Conservation (phyloP, 2,888 invertebrate species). For the Pterostichus madidus region DNA sequence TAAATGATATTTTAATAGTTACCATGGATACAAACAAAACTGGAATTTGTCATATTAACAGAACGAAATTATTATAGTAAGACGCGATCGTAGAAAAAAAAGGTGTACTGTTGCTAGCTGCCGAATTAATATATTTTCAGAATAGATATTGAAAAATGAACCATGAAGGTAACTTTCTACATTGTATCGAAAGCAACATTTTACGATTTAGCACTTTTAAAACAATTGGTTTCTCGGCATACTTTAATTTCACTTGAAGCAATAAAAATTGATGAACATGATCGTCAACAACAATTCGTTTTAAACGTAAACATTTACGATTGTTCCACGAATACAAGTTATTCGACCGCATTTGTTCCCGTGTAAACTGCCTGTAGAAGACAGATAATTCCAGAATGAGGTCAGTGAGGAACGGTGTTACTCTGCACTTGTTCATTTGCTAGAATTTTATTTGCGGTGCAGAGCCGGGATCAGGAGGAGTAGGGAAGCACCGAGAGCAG, state of each 20-base stretch:
- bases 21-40: no score
- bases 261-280: slow-evolving; percentile 8
- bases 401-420: background rate
- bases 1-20: no score
- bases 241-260: background rate
- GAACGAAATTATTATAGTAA: no score
- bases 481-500: background rate
- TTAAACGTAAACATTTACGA: slow-evolving; percentile 1
- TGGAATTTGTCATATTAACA: no score
- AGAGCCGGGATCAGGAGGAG: background rate
- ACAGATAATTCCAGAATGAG: slow-evolving; percentile 7
- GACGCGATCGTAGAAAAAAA: no score
- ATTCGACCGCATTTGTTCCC: background rate
- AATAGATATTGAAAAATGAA: background rate
- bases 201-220: no score
- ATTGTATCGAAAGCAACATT: no score
- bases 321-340: background rate
- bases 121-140: no score
- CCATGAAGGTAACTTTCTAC: background rate
- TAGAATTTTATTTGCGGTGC: slow-evolving; percentile 18
- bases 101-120: no score
- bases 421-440: slow-evolving; percentile 16
- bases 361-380: background rate
- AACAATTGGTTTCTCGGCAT: no score
- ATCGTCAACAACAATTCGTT: background rate